Conservation (phyloP, 2,113 vertebrate species). For the Rhinolophus sinicus region DNA sequence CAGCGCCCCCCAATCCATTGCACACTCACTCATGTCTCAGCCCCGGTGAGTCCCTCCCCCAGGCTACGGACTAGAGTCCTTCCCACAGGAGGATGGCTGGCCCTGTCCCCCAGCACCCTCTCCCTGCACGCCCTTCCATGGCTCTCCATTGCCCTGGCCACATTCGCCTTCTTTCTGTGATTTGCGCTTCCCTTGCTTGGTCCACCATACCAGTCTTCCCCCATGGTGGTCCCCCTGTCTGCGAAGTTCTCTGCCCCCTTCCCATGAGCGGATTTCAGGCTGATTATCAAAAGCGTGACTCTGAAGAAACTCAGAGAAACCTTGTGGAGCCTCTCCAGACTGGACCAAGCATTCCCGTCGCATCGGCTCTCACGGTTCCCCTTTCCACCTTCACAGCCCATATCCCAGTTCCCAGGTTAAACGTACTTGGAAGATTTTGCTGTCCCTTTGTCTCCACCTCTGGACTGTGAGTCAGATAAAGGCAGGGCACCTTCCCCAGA, state of each 20-base stretch:
- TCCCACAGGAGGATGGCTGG: not conserved
- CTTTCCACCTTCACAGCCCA: not conserved
- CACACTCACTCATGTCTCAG: not conserved
- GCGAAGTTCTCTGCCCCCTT: not conserved
- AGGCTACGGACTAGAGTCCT: not conserved
- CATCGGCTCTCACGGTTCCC: too few species aligned
- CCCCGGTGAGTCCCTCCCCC: not conserved
- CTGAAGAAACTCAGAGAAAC: not conserved
- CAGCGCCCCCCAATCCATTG: not conserved
- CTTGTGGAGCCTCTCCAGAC: not conserved
- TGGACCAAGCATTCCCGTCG: not conserved
- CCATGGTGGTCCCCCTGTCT: not conserved
- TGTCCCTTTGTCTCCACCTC: not conserved
- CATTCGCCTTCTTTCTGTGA: not conserved
- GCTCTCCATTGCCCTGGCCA: not conserved
- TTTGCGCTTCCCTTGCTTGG: not conserved
- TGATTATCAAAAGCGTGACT: not conserved
- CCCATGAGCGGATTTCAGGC: not conserved
- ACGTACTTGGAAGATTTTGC: not conserved
- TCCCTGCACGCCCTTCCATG: accelerated
- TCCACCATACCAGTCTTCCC: not conserved
- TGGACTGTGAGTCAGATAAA: not conserved
- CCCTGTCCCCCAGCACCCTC: not conserved
- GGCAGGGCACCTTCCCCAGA: accelerated
- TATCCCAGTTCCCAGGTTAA: not conserved